Conservation (phyloP, 1,140 invertebrate genomes). For the Zaprionus nigranus region DNA sequence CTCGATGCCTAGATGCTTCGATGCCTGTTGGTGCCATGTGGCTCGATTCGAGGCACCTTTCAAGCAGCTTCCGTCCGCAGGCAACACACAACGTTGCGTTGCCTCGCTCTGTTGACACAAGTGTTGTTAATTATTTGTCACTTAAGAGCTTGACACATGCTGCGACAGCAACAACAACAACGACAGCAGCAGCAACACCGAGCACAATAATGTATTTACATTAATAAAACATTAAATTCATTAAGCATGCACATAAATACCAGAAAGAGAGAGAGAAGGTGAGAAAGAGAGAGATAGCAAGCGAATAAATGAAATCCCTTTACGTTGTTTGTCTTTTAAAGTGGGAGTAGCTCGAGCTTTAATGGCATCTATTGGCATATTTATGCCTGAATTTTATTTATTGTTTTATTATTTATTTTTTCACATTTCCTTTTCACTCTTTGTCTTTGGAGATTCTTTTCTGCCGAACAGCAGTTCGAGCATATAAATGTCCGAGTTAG, state of each 20-base stretch:
- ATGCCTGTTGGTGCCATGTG: neutral
- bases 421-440: conserved; percentile 33
- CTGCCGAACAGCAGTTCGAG: conserved; percentile 7
- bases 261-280: neutral
- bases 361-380: conserved; percentile 76
- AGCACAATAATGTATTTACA: conserved; percentile 55
- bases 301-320: neutral
- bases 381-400: conserved; percentile 71
- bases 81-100: conserved; percentile 2
- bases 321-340: conserved; percentile 21
- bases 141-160: conserved; percentile 74
- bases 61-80: conserved; percentile 7
- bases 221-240: conserved; percentile 80
- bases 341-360: conserved; percentile 42
- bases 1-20: neutral
- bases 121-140: conserved; percentile 82
- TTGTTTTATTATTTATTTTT: conserved; percentile 62
- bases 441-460: conserved; percentile 27
- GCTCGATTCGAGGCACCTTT: conserved; percentile 9
- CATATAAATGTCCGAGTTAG: conserved; percentile 73
- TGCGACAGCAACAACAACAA: conserved; percentile 35
- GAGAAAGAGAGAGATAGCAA: neutral
- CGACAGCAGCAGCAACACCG: conserved; percentile 31
- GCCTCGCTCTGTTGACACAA: conserved; percentile 52
- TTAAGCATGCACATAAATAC: conserved; percentile 80